These are phyloP conservation scores for Syngnathus scovelli DNA, from an alignment of 2,113 vertebrate genomes.

Conservation along the genomic window DNA sequence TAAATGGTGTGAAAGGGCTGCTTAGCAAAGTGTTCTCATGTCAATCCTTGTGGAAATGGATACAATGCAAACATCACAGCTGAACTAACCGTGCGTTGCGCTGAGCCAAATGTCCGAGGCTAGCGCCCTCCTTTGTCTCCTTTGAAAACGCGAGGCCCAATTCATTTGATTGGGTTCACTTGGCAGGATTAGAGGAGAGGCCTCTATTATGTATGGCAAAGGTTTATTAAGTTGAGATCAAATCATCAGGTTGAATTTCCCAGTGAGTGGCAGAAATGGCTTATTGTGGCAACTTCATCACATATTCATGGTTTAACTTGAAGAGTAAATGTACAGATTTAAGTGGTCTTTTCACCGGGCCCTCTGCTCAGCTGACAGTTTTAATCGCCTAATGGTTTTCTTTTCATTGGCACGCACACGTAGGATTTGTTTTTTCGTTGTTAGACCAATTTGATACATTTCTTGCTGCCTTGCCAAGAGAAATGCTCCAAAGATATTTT, in stretches of 20 bases:
- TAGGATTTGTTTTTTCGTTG: slow-evolving; percentile 49
- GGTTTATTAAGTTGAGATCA: slow-evolving; percentile 99
- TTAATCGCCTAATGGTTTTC: slow-evolving; percentile 84
- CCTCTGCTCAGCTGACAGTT: slow-evolving; percentile 96
- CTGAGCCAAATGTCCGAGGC: slow-evolving; percentile 91
- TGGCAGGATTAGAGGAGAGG: slow-evolving; percentile 92
- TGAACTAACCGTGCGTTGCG: slow-evolving; percentile 96
- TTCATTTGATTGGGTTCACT: slow-evolving; percentile 99
- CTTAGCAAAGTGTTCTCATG: slow-evolving; percentile 99
- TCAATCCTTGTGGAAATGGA: slow-evolving; percentile 99
- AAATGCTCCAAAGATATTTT: not conserved
- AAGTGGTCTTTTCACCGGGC: slow-evolving; percentile 86
- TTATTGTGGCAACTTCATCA: slow-evolving; percentile 99
- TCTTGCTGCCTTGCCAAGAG: slow-evolving; percentile 26
- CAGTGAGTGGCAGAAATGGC: slow-evolving; percentile 95
- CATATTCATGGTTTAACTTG: slow-evolving; percentile 99
- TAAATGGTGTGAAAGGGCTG: slow-evolving; percentile 99
- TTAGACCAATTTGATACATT: slow-evolving; percentile 1
- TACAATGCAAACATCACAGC: slow-evolving; percentile 99
- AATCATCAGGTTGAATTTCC: slow-evolving; percentile 99
- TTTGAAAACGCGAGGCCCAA: slow-evolving; percentile 88
- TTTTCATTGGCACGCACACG: slow-evolving; percentile 58
- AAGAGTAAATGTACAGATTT: slow-evolving; percentile 99
- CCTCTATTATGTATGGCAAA: slow-evolving; percentile 85
- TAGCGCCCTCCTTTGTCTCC: slow-evolving; percentile 82